Evolutionary conservation across 1,140 invertebrate genomes (phyloP).

Genomic region (Caerostris darwini): DNA sequence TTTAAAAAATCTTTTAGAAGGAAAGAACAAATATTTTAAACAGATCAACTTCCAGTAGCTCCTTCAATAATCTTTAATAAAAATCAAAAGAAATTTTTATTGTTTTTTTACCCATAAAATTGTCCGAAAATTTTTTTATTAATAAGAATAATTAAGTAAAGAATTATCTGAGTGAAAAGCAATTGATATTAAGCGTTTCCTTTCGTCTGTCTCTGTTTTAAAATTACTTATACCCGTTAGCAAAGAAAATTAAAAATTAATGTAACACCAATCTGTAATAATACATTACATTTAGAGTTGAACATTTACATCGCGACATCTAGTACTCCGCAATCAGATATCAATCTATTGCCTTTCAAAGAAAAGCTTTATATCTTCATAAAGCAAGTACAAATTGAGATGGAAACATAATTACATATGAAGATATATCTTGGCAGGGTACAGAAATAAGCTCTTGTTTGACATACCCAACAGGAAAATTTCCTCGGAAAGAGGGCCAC

Average conservation of each 20-base stretch:
- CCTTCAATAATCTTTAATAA: no score
- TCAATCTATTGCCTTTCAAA: background rate
- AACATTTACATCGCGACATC: background rate
- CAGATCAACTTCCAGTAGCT: no score
- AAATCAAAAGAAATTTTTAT: no score
- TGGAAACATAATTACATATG: slow-evolving; percentile 56
- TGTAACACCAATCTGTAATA: background rate
- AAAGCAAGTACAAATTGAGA: slow-evolving; percentile 30
- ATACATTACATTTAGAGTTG: background rate
- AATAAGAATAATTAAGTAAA: background rate
- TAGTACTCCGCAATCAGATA: slow-evolving; percentile 17
- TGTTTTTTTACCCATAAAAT: no score
- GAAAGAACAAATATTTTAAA: no score
- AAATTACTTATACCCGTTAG: background rate
- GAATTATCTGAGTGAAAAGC: background rate
- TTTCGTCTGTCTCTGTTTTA: background rate
- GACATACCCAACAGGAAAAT: slow-evolving; percentile 49
- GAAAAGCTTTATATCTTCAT: background rate
- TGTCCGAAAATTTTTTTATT: background rate
- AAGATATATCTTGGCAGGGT: slow-evolving; percentile 38
- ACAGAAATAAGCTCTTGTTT: slow-evolving; percentile 28
- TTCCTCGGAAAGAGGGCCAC: background rate
- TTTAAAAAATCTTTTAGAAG: no score
- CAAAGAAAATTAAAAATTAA: background rate
- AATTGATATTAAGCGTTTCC: background rate